Evolutionary conservation across 2,888 invertebrate species (phyloP), one percentile per base, ranked within the genome.

Genomic region (Carterocephalus palaemon): DNA sequence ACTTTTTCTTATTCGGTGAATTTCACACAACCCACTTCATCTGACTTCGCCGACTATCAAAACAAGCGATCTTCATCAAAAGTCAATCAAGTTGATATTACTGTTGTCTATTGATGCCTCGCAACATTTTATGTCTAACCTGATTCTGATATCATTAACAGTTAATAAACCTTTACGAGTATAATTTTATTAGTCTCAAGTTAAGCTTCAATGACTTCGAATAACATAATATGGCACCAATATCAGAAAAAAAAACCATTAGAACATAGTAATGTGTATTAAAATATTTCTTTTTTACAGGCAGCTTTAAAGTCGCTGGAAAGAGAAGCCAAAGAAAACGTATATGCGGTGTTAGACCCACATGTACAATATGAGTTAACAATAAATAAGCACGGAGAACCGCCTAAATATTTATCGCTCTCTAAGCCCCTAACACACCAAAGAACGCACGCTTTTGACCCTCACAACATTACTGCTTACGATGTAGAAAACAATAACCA

Each of bases 321-420:
- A 73, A 78, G 70, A 78, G 79, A 82, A 84, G 86, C 87, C 80
- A 88, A 87, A 84, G 88, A 88, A 70, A 87, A 88, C 70, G 86
- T 88, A 50, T 88, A 88, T 76, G 86, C 88, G 75, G 82, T 88
- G 56, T 63, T 87, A 60, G 87, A 88, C 61, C 88, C 88, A 70
- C 86, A 85, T 72, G 80, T 88, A 68, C 86, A 88, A 64, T 88
- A 88, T 71, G 88, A 88, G 69, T 77, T 88, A 70, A 86, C 85
- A 58, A 88, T 88, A 64, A 87, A 84, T 68, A 83, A 86, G 64
- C 75, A 78, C 64, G 88, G 88, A 64, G 85, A 86, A 57, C 85
- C 85, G 71, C 84, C 88, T 73, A 87, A 81, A 54, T 79, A 85
- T 63, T 72, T 88, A 68, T 84, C 87, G 60, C 78, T 88, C 58